Conservation (phyloP, 2,797 vertebrate genomes). For the Esox lucius region DNA sequence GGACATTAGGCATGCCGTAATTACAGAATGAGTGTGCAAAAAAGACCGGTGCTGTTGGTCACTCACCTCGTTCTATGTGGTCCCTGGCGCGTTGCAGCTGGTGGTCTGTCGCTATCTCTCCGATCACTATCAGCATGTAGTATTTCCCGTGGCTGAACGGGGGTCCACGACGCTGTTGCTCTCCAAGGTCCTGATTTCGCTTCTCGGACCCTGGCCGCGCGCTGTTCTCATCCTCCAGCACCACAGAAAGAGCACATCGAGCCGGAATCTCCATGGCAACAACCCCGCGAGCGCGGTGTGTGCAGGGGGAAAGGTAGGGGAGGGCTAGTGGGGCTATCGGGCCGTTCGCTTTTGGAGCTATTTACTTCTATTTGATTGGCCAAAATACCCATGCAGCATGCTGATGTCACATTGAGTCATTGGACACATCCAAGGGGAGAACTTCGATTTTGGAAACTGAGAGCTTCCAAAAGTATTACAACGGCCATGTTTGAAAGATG, state of each 20-base stretch:
- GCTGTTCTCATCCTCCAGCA: conserved; percentile 68
- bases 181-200: conserved; percentile 65
- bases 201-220: conserved; percentile 55
- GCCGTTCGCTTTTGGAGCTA: conserved; percentile 63
- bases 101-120: conserved; percentile 85
- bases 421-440: not conserved
- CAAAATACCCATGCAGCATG: conserved; percentile 24
- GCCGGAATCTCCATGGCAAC: conserved; percentile 89
- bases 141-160: conserved; percentile 73
- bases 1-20: not conserved
- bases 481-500: not conserved
- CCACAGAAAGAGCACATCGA: conserved; percentile 70
- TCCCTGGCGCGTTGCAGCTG: conserved; percentile 81
- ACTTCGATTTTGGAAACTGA: not conserved
- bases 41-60: not conserved
- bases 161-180: conserved; percentile 58
- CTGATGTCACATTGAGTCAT: conserved; percentile 49
- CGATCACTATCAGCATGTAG: conserved; percentile 89
- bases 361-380: conserved; percentile 66
- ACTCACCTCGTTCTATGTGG: conserved; percentile 90
- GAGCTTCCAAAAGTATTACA: not conserved
- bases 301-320: conserved; percentile 40
- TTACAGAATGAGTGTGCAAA: not conserved
- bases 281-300: conserved; percentile 49
- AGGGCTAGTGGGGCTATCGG: conserved; percentile 50